Percentiles rank a stretch among this genome's conserved stretches.
phyloP scores from a whole-genome alignment of 2,113 vertebrate species.

The Anarhynchus alexandrinus region DNA sequence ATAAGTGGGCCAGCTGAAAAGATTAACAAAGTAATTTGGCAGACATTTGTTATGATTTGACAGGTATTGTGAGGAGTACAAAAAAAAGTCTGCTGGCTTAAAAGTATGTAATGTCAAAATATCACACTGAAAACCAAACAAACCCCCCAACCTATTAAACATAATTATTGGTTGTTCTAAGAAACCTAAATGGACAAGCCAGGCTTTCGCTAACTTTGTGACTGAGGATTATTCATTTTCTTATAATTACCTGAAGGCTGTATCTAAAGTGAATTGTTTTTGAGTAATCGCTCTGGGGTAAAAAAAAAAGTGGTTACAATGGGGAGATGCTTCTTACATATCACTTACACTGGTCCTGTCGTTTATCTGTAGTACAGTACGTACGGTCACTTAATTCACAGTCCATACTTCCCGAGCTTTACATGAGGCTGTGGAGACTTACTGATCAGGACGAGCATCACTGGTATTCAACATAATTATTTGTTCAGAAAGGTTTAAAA shows the following conservation, averaged over 20 bases:
- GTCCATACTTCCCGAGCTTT: not conserved
- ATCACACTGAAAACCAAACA: not conserved
- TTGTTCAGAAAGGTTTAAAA: not conserved
- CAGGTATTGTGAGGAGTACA: not conserved
- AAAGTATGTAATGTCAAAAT: not conserved
- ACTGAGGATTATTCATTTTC: not conserved
- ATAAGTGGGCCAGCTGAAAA: not conserved
- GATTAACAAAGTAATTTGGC: not conserved
- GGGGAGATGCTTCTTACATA: not conserved
- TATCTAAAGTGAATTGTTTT: not conserved
- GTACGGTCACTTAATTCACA: not conserved
- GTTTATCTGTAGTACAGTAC: not conserved
- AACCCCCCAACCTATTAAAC: accelerated
- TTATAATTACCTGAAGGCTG: not conserved
- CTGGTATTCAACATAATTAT: not conserved
- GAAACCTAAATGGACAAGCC: not conserved
- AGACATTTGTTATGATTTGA: not conserved
- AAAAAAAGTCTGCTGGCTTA: not conserved
- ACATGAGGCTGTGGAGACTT: not conserved
- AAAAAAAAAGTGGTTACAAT: not conserved
- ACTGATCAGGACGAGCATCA: not conserved
- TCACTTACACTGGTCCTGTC: not conserved
- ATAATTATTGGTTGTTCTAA: not conserved
- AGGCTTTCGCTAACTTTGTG: not conserved
- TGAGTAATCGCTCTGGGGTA: accelerated